These are phyloP conservation scores for Lasioglossum leucozonium DNA, from an alignment of 2,888 invertebrate species.

Conservation along the genomic window DNA sequence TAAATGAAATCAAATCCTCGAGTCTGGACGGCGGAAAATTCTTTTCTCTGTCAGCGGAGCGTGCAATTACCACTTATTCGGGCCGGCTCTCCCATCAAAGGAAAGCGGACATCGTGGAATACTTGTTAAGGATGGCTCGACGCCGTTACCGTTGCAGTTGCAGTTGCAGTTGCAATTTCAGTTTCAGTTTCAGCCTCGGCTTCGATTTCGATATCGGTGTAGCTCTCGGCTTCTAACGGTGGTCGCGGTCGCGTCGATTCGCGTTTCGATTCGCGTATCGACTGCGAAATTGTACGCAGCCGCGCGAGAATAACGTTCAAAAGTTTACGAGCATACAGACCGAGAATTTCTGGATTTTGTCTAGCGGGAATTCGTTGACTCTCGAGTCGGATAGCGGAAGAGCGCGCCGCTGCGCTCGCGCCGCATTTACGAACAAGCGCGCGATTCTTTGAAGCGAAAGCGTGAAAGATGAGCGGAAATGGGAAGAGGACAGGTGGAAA, in stretches of 20 bases:
- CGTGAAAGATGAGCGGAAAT: background rate
- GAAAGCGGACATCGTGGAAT: background rate
- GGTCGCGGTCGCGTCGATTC: background rate
- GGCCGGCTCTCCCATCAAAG: background rate
- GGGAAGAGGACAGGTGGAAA: background rate
- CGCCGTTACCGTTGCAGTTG: background rate
- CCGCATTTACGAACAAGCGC: background rate
- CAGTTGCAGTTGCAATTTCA: background rate
- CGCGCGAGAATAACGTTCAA: background rate
- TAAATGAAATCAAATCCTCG: slow-evolving; percentile 22
- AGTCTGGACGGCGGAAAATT: background rate
- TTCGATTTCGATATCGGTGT: background rate
- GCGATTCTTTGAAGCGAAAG: background rate
- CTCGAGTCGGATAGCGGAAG: background rate
- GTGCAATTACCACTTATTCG: background rate
- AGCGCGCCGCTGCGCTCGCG: background rate
- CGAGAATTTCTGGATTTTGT: background rate
- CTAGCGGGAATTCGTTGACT: background rate
- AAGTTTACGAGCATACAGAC: background rate
- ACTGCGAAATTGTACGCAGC: too few relatives aligned
- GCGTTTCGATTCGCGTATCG: background rate
- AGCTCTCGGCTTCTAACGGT: background rate
- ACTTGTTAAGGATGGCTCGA: background rate
- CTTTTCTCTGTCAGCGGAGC: slow-evolving; percentile 1
- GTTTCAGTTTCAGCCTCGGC: background rate